Base-by-base conservation (phyloP, 2,888 invertebrate genomes). In the Ellobium chinense region DNA sequence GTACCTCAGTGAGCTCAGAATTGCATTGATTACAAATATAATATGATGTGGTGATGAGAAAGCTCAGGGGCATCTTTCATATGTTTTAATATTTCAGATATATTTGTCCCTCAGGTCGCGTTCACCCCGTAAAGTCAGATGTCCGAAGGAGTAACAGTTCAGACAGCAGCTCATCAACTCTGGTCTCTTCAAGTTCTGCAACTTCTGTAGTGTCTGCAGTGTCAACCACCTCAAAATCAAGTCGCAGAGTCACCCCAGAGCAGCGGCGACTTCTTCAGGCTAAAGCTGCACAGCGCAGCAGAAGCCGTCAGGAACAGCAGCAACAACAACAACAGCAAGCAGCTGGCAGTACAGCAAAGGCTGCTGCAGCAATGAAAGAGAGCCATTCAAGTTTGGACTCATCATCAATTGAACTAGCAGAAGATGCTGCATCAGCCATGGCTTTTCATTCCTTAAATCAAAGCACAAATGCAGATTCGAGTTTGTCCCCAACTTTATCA, bases 391-490 rank as follows among this genome's bases (percentile, higher is more conserved):
- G 46, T 58, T 69, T 74, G 9, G 80, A 77, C 14, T 70, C 69
- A 1, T 68, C 73, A 4, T 77, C 68, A 24, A 78, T 72, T 29
- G 83, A 91, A 83, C 76, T 89, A 9, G 90, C 88, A 2, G 87
- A 89, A 75, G 91, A 91, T 82, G 91, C 91, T 2, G 87, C 88
- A 29, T 89, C 90, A 29, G 89, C 90, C 36, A 88, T 88, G 80
- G 91, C 92, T 21, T 88, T 89, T 77, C 91, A 91, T 78, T 87
- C 89, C 7, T 84, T 91, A 54, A 90, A 90, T 79, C 89, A 89
- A 72, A 77, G 76, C 24, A 62, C 72, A 36, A 72, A 72, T 14
- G n/a, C 54, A 37, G 79, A 72, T 21, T 37, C 54, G 18, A 34
- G 73, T 12, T 82, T 82, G 24, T 68, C 82, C 2, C 84, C 83